Conservation (phyloP, 2,888 invertebrate species). For the Nudaria mundana region DNA sequence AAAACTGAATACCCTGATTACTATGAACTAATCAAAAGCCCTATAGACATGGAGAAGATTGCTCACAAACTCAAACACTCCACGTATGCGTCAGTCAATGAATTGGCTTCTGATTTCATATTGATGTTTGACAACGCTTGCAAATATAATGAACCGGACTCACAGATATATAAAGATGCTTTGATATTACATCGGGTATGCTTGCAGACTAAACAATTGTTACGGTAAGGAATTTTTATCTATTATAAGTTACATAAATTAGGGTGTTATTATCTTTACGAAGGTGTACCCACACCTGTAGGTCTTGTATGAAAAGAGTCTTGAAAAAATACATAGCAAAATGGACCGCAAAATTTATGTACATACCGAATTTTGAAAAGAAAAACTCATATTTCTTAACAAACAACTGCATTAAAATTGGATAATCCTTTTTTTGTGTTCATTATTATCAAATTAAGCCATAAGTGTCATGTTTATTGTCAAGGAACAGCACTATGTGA, state of each 20-base stretch:
- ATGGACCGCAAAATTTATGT: no score
- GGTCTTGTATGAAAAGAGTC: no score
- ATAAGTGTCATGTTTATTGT: no score
- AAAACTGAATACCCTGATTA: conserved; percentile 98
- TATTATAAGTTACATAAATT: no score
- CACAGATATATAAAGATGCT: conserved; percentile 98
- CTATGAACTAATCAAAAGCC: conserved; percentile 97
- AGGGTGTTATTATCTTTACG: no score
- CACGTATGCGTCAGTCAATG: conserved; percentile 90
- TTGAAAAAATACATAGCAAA: no score
- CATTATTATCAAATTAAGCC: no score
- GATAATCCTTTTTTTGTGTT: no score
- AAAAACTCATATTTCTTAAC: no score
- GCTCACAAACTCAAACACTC: conserved; percentile 90
- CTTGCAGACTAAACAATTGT: conserved; percentile 93
- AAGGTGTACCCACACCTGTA: no score
- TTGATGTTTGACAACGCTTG: conserved; percentile 98
- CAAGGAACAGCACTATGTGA: neutral
- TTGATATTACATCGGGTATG: conserved; percentile 95
- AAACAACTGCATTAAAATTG: no score
- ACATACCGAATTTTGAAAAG: no score
- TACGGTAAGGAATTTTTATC: conserved; percentile 75
- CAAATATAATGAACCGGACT: conserved; percentile 98
- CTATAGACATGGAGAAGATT: conserved; percentile 98
- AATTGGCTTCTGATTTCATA: conserved; percentile 93